Base-by-base conservation (phyloP, 2,888 invertebrate species). In the Dynastes grantii region DNA sequence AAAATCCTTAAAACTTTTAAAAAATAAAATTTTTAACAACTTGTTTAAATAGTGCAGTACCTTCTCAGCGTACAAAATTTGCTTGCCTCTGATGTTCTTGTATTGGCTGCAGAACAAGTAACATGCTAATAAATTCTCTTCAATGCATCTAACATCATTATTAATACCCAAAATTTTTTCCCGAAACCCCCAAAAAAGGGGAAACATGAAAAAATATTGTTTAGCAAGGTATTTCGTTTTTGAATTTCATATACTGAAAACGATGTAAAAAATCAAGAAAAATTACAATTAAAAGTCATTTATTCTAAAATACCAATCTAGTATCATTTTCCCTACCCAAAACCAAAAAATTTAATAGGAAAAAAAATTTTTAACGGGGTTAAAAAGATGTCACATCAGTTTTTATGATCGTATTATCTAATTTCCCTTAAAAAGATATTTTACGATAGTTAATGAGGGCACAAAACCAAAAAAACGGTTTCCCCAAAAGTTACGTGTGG, bases 311-410 rank as follows among this genome's bases (percentile, higher is more conserved):
- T 58, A 58, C 55, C 55, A 58, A 1, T 58, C 22, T 58, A 58
- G 55, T 22, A 16, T 8, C 55, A 16, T 22, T 58, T 58, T 58
- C 55, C 1, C 22, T 58, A 22, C n/a, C n/a, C n/a, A n/a, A n/a
- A n/a, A n/a, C n/a, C n/a, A n/a, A n/a, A n/a, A n/a, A n/a, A n/a
- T n/a, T n/a, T n/a, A n/a, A n/a, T n/a, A n/a, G n/a, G n/a, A n/a
- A n/a, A n/a, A n/a, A n/a, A n/a, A n/a, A n/a, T n/a, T n/a, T n/a
- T n/a, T n/a, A n/a, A n/a, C n/a, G n/a, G n/a, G n/a, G n/a, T n/a
- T n/a, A n/a, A n/a, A n/a, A n/a, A n/a, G 90, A 87, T 1, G 92
- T 91, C 27, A 93, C 92, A 88, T 95, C 95, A 80, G 90, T 90
- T 80, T 88, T 90, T 22, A 95, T 88, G 51, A 91, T 87, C 5